Percentiles rank a stretch among this genome's conserved stretches.
Evolutionary conservation across 2,888 invertebrate genomes (phyloP).

Genomic region (Campoplex capitator): DNA sequence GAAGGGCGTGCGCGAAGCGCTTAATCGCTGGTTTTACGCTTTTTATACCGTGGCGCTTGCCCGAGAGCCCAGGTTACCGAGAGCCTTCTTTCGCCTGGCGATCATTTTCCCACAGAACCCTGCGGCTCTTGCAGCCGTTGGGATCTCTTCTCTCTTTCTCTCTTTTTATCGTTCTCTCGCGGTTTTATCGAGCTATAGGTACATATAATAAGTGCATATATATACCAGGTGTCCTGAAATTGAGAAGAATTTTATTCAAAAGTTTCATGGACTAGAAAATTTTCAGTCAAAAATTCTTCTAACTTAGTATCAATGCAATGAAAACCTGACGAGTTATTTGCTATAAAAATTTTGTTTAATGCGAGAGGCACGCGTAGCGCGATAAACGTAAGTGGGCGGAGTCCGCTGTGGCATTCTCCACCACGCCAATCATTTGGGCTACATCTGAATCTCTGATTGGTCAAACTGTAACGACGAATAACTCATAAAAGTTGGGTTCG

Average conservation of each 20-base stretch:
- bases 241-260: neutral
- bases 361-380: neutral
- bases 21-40: slow-evolving; percentile 84
- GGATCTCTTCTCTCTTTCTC: slow-evolving; percentile 52
- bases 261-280: neutral
- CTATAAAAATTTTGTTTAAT: neutral
- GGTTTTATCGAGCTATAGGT: slow-evolving; percentile 54
- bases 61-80: slow-evolving; percentile 67
- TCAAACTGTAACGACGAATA: neutral
- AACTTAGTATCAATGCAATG: neutral
- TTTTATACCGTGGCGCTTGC: slow-evolving; percentile 80
- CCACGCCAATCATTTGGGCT: neutral
- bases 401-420: neutral
- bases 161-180: slow-evolving; percentile 67
- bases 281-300: neutral
- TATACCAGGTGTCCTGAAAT: slow-evolving; percentile 20
- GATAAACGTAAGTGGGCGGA: neutral
- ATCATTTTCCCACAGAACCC: slow-evolving; percentile 84
- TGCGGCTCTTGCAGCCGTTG: slow-evolving; percentile 65
- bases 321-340: neutral
- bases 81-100: slow-evolving; percentile 74
- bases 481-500: neutral
- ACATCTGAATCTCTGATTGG: neutral
- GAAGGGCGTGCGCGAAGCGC: slow-evolving; percentile 82
- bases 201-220: slow-evolving; percentile 12